These are phyloP conservation scores for Flexamia atlantica DNA, from an alignment of 2,888 invertebrate species.

Conservation along the genomic window DNA sequence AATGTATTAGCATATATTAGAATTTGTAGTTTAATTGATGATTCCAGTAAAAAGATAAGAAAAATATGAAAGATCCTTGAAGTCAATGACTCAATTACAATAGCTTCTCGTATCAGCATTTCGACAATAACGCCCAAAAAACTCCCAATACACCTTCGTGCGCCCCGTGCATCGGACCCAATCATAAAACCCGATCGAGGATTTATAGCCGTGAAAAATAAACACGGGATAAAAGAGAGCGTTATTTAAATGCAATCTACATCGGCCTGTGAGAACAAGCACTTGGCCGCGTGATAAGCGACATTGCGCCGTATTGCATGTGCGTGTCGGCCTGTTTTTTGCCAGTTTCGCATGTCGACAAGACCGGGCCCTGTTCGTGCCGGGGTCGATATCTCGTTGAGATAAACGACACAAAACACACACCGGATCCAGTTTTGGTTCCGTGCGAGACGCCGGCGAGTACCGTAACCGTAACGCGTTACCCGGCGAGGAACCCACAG, in stretches of 20 bases:
- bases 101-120: too few species aligned
- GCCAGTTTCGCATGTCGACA: constrained; percentile 45
- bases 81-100: too few species aligned
- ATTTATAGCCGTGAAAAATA: constrained; percentile 39
- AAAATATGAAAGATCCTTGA: too few species aligned
- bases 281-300: constrained; percentile 45
- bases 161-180: neutral
- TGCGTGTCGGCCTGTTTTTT: constrained; percentile 43
- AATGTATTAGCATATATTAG: too few species aligned
- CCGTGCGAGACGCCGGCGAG: constrained; percentile 11
- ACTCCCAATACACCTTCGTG: neutral
- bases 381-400: constrained; percentile 11
- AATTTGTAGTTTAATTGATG: too few species aligned
- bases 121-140: too few species aligned
- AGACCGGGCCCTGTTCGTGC: constrained; percentile 41
- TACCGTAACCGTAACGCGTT: too few species aligned
- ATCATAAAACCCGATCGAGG: constrained; percentile 9
- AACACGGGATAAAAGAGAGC: constrained; percentile 16
- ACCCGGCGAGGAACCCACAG: too few species aligned
- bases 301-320: constrained; percentile 42
- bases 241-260: constrained; percentile 50
- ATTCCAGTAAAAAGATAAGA: too few species aligned
- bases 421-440: constrained; percentile 24
- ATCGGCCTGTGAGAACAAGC: constrained; percentile 44
- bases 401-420: constrained; percentile 40